Base-by-base conservation (phyloP, 2,797 vertebrate species). In the Sebastes hopkinsi region DNA sequence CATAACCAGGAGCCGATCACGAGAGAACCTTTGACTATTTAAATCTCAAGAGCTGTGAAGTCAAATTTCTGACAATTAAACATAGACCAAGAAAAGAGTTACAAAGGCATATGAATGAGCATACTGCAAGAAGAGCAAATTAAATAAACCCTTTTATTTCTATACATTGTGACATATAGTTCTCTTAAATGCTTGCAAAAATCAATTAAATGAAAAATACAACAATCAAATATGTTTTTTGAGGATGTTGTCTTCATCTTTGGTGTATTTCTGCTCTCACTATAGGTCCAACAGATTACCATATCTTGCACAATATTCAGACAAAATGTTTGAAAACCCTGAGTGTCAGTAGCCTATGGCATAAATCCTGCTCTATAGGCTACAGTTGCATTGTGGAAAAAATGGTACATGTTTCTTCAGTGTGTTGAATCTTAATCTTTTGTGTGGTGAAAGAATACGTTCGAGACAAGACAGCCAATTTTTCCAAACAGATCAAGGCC, bases 21-120 rank as follows among this genome's bases (percentile, higher is more conserved):
- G 12, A 23, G 29, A 69, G 13, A 60, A 60, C 20, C 56, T 64
- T 22, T 42, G 59, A 79, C 62, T 50, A 80, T 68, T 78, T 75
- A 59, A 56, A 75, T 67, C n/a, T 36, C 8, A 62, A 70, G 22
- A 68, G 72, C 18, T 68, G 50, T 20, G 8, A 74, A 68, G 65
- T 61, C 54, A 58, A 6, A 27, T 59, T 67, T 32, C 30, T 58
- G 29, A 65, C 18, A 79, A 73, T 70, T 52, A 79, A 73, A 77
- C 20, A 1, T 20, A 38, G 14, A 61, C 4, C 18, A 34, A 65
- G 50, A 58, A 12, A 59, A 42, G 25, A 29, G 25, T 29, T 29
- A n/a, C 13, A 46, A 32, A 67, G 27, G 22, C 18, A 23, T 14
- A 30, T 32, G 20, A 66, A 71, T 27, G 29, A 27, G 20, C 62